These are phyloP conservation scores for Biston stratarius DNA, from an alignment of 2,888 invertebrate species.

Conservation along the genomic window DNA sequence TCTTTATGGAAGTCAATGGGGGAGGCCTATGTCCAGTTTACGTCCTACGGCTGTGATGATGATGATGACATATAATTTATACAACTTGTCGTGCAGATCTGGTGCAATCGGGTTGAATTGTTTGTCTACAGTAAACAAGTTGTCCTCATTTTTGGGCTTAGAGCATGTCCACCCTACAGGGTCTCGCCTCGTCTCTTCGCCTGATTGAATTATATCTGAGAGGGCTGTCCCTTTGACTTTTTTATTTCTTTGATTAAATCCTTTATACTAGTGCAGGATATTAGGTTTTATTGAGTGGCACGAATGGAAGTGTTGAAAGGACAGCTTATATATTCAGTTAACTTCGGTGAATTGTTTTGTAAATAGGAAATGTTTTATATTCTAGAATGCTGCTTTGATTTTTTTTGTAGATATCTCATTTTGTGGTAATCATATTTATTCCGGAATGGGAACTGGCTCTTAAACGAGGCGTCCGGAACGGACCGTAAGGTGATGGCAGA, in stretches of 20 bases:
- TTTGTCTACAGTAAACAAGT: too few relatives aligned
- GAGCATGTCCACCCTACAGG: slow-evolving; percentile 8
- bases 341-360: neutral
- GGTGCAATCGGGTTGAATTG: too few relatives aligned
- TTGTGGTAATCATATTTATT: too few relatives aligned
- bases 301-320: slow-evolving; percentile 18
- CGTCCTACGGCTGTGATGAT: too few relatives aligned
- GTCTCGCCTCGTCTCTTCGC: slow-evolving; percentile 27
- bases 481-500: too few relatives aligned
- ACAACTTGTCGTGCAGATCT: too few relatives aligned
- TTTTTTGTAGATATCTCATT: too few relatives aligned
- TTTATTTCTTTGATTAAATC: slow-evolving; percentile 53
- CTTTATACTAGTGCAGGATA: slow-evolving; percentile 35
- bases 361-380: neutral
- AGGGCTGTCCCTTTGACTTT: slow-evolving; percentile 51
- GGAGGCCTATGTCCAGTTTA: too few relatives aligned
- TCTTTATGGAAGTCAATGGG: too few relatives aligned
- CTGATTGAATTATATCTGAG: slow-evolving; percentile 57
- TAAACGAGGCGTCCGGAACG: too few relatives aligned
- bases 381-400: neutral
- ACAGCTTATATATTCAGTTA: slow-evolving; percentile 10
- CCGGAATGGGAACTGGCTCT: too few relatives aligned
- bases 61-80: too few relatives aligned
- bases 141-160: neutral
- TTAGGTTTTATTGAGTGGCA: slow-evolving; percentile 33